Evolutionary conservation across 2,113 vertebrate genomes (phyloP).

Genomic region (Corythaeola cristata): DNA sequence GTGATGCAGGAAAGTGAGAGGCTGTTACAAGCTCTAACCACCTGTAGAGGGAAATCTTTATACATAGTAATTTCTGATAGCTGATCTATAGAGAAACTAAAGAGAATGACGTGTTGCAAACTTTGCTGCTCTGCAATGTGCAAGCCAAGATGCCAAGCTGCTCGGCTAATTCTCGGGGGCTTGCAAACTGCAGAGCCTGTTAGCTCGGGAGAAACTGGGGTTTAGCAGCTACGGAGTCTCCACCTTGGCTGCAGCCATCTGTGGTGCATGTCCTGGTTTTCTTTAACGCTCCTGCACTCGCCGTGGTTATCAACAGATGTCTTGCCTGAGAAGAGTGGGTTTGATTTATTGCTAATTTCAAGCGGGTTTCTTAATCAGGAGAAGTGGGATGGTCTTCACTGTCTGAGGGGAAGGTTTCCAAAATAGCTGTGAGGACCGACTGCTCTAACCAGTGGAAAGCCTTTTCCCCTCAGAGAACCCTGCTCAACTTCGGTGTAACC

Average conservation of each 20-base stretch:
- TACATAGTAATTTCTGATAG: slow-evolving; percentile 73
- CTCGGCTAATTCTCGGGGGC: background rate
- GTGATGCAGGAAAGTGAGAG: slow-evolving; percentile 56
- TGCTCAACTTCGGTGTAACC: background rate
- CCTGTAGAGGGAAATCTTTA: slow-evolving; percentile 86
- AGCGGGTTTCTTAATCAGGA: slow-evolving; percentile 32
- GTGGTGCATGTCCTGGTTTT: background rate
- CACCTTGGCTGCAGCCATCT: background rate
- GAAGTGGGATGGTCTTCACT: slow-evolving; percentile 5
- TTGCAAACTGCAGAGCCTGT: background rate
- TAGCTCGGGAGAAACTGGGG: background rate
- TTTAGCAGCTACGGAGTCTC: background rate
- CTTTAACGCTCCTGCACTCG: background rate
- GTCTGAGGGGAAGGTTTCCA: background rate
- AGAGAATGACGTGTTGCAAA: slow-evolving; percentile 57
- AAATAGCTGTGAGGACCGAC: background rate
- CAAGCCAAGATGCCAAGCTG: background rate
- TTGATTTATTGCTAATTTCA: slow-evolving; percentile 47
- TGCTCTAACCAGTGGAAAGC: background rate
- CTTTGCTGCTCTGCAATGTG: slow-evolving; percentile 56
- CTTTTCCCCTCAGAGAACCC: slow-evolving; percentile 8
- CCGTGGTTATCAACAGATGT: slow-evolving; percentile 64
- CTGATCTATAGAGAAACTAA: slow-evolving; percentile 53
- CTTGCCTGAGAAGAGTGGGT: slow-evolving; percentile 44
- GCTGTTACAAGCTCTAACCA: slow-evolving; percentile 79